Base-by-base conservation (phyloP, 2,797 vertebrate species). In the Neoniphon sammara region DNA sequence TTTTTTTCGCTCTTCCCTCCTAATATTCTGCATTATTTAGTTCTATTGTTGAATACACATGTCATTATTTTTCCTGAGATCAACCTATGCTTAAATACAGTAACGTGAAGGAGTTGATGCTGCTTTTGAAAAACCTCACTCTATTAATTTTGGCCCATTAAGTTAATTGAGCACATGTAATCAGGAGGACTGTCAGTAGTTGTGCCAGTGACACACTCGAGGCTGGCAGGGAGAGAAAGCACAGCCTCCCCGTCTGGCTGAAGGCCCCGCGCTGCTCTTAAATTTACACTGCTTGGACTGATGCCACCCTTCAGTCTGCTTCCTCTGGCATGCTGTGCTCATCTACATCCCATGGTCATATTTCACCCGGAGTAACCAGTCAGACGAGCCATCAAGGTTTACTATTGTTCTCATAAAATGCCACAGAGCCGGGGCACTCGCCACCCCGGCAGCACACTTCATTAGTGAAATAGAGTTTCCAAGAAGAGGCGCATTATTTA, bases 331-430 rank as follows among this genome's bases (percentile, higher is more conserved):
- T 62, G 74, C 34, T 60, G 44, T 4, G 18, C 64, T 68, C 76
- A n/a, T 70, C 53, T 72, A 36, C 61, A 63, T 67, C 77, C 59
- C 62, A 67, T 58, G 62, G 76, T 71, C 80, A 34, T 89, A 75
- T 79, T 89, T 90, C 85, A 90, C 67, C 83, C 34, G 1, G 75
- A 80, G 73, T 52, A 85, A 87, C 83, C 82, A 81, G 87, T 85
- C 77, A 34, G 85, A 85, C 77, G 1, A 80, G 85, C 30, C 55
- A 1, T 56, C 58, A 49, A 61, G 66, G 58, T 84, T 86, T 75
- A 82, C 77, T 82, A 64, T 81, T 84, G 83, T 88, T 72, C 78
- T 72, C 62, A 70, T 85, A 82, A 92, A 89, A 76, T 65, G 76
- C 39, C 70, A 74, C 59, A 74, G 70, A 81, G 76, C 74, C 14